Evolutionary conservation across 2,888 invertebrate genomes (phyloP).

Genomic region (Ormyrus thymus): DNA sequence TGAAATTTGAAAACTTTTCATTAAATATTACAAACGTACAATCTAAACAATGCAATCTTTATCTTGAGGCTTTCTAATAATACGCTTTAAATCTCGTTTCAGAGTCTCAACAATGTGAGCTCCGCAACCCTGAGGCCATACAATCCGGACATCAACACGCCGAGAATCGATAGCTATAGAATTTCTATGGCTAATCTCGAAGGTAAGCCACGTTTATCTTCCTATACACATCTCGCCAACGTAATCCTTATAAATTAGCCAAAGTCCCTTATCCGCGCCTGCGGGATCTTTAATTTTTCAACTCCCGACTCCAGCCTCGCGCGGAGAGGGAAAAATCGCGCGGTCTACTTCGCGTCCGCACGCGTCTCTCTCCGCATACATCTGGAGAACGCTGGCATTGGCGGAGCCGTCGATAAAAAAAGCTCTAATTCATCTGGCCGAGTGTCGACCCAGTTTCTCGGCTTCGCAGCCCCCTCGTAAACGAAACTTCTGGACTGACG

Average conservation of each 20-base stretch:
- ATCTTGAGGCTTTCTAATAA: not conserved
- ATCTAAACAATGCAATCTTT: too few species aligned
- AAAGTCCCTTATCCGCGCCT: slow-evolving; percentile 3
- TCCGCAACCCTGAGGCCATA: slow-evolving; percentile 80
- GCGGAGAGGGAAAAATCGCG: not conserved
- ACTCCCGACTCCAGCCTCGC: not conserved
- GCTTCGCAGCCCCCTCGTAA: slow-evolving; percentile 4
- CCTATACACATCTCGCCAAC: not conserved
- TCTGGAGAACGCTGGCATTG: not conserved
- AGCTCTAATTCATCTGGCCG: slow-evolving; percentile 26
- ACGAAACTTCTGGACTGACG: slow-evolving; percentile 29
- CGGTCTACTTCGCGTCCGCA: not conserved
- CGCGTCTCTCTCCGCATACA: too few species aligned
- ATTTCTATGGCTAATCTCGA: slow-evolving; percentile 97
- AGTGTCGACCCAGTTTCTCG: slow-evolving; percentile 21
- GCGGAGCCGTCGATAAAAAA: slow-evolving; percentile 18
- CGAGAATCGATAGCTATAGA: slow-evolving; percentile 90
- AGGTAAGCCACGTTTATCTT: slow-evolving; percentile 73
- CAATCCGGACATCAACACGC: slow-evolving; percentile 84
- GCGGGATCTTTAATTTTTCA: slow-evolving; percentile 21
- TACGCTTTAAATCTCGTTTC: slow-evolving; percentile 71
- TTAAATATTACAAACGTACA: too few species aligned
- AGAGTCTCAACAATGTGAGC: slow-evolving; percentile 83
- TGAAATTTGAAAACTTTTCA: too few species aligned
- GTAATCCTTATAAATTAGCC: slow-evolving; percentile 7